A percentile compares a stretch with the other conserved stretches of the same genome.
Conservation (phyloP, 2,113 vertebrate species). For the Thryonomys swinderianus region DNA sequence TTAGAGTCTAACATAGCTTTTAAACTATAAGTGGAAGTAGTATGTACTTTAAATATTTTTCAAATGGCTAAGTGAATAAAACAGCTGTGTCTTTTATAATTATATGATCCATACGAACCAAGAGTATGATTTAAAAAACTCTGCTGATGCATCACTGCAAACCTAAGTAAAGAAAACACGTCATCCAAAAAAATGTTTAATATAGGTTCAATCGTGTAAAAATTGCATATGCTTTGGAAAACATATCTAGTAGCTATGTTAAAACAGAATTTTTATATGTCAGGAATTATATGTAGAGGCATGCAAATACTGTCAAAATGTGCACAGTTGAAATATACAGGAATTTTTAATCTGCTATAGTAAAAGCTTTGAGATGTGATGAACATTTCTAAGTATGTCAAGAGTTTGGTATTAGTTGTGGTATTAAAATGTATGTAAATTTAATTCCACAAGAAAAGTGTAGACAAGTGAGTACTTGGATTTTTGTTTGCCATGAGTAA, state of each 20-base stretch:
- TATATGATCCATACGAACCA: not conserved
- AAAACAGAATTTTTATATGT: not conserved
- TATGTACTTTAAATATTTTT: not conserved
- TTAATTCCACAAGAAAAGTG: constrained; percentile 7
- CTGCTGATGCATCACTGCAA: not conserved
- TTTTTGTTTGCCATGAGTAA: constrained; percentile 23
- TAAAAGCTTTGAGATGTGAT: not conserved
- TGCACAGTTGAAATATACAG: not conserved
- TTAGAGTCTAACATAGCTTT: not conserved
- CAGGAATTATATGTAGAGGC: not conserved
- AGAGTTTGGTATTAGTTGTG: not conserved
- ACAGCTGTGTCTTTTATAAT: not conserved
- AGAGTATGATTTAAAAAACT: not conserved
- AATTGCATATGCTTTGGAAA: not conserved
- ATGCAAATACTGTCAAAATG: not conserved
- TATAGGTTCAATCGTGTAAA: not conserved
- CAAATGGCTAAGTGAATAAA: not conserved
- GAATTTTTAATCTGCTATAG: not conserved
- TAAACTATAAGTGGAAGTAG: not conserved
- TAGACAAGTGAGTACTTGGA: not conserved
- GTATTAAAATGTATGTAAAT: not conserved
- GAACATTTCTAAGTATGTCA: not conserved
- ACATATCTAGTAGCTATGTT: not conserved
- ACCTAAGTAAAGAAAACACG: constrained; percentile 1
- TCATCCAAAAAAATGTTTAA: not conserved